Conservation (phyloP, 2,113 vertebrate genomes). For the Poeciliopsis occidentalis region DNA sequence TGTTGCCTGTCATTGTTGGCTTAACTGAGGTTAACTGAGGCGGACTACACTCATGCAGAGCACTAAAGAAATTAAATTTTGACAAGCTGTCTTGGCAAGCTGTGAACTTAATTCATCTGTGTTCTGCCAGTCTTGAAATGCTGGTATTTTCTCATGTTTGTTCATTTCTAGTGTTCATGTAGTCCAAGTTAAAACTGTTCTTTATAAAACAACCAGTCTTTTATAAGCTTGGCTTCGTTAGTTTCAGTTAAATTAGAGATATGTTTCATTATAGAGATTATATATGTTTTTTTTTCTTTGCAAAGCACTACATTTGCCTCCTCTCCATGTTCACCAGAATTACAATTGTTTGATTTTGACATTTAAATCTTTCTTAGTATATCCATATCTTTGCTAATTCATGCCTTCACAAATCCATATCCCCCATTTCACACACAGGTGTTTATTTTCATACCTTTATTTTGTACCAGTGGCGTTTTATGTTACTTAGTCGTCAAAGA, state of each 20-base stretch:
- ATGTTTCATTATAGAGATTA: neutral
- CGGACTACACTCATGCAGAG: slow-evolving; percentile 8
- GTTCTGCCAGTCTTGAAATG: neutral
- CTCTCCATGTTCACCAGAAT: no score
- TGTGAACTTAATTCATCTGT: neutral
- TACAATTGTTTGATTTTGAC: no score
- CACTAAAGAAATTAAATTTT: slow-evolving; percentile 9
- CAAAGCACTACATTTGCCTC: no score
- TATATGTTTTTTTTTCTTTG: no score
- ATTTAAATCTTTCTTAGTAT: no score
- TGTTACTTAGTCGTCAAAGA: no score
- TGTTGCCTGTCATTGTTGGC: slow-evolving; percentile 23
- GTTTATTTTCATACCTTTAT: no score
- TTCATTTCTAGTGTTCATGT: neutral
- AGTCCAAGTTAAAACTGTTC: neutral
- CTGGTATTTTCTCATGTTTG: neutral
- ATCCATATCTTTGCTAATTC: no score
- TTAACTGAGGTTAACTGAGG: slow-evolving; percentile 28
- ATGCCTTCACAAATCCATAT: no score
- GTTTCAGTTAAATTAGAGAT: neutral
- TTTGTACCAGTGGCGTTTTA: no score
- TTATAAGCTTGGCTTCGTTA: neutral
- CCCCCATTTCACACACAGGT: no score
- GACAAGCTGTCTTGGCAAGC: neutral
- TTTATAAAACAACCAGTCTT: neutral